phyloP scores from a whole-genome alignment of 2,113 vertebrate genomes.

The Osmerus eperlanus region DNA sequence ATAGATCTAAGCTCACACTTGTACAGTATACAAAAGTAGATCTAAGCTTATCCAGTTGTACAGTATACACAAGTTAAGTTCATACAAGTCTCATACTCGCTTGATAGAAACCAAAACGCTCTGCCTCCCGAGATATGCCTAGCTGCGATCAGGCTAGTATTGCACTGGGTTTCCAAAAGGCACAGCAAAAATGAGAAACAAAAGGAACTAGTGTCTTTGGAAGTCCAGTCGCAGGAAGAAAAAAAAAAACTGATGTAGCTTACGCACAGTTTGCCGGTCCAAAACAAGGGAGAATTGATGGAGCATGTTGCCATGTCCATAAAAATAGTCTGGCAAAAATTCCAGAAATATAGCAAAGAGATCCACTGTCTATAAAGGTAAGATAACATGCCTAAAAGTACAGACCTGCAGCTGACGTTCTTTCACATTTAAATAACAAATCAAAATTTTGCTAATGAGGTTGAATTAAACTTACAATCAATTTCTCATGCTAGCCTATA shows the following conservation, averaged over 20 bases:
- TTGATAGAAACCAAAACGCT: slow-evolving; percentile 53
- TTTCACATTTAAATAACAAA: slow-evolving; percentile 55
- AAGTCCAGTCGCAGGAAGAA: slow-evolving; percentile 58
- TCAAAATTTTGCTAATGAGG: slow-evolving; percentile 24
- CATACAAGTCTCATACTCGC: slow-evolving; percentile 67
- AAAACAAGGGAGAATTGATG: slow-evolving; percentile 59
- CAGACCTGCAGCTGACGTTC: slow-evolving; percentile 15
- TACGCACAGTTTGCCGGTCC: slow-evolving; percentile 62
- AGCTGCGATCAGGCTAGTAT: slow-evolving; percentile 50
- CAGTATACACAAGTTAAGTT: slow-evolving; percentile 59
- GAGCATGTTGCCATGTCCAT: slow-evolving; percentile 53
- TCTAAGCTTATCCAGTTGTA: slow-evolving; percentile 35
- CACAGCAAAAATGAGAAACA: slow-evolving; percentile 42
- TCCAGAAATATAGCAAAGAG: slow-evolving; percentile 33
- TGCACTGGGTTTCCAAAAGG: slow-evolving; percentile 67
- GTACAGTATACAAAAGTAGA: no score
- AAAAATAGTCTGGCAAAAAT: slow-evolving; percentile 33
- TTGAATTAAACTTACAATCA: slow-evolving; percentile 51
- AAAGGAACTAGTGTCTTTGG: slow-evolving; percentile 23
- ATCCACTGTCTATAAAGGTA: slow-evolving; percentile 30
- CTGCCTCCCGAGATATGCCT: slow-evolving; percentile 52
- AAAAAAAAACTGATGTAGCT: slow-evolving; percentile 56
- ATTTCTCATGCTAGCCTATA: slow-evolving; percentile 25
- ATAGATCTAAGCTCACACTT: slow-evolving; percentile 9
- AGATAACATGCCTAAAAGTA: slow-evolving; percentile 31